Evolutionary conservation across 2,888 invertebrate genomes (phyloP), one percentile per base, ranked within the genome.

Genomic region (Gisinianus flammeolus): DNA sequence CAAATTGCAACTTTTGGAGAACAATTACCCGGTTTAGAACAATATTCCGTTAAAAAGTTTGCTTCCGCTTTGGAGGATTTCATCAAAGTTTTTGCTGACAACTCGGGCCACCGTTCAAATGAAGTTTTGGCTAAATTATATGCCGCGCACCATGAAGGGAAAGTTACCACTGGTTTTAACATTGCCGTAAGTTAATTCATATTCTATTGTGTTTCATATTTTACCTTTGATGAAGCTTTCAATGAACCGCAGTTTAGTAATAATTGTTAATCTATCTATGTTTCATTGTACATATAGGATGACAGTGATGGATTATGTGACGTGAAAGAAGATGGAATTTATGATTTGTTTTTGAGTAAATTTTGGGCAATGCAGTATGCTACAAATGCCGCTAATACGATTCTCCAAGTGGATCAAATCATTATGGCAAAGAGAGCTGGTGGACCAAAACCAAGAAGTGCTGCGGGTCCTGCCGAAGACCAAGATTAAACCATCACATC

Each of bases 401-500:
- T 98, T 83, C 90, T 98, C 33, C 93, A 94, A 87, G 95, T 98
- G 31, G 97, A 98, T 88, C 96, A 98, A 89, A 98, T 98, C 84
- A 98, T 98, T 83, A 97, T 98, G 97, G 96, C 98, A 0, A 98
- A 98, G 89, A 91, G 94, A 85, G 97, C 97, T 22, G 98, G 98
- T 67, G 98, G 98, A 66, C 97, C 97, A 0, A 97, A 97, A 87
- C 91, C 94, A 1, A 91, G 91, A 85, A 86, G 86, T 69, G 87
- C 87, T 75, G 91, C 90, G 80, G 88, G 88, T 16, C 90, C 90
- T 10, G 88, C 88, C 83, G 87, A 88, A 56, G 87, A 88, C 81
- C 77, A 79, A 26, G 78, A 79, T 58, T 79, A 76, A 74, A 52
- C 26, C 19, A 3, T 33, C 8, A 12, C 35, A 22, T 52, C 24